These are phyloP conservation scores for Parus major DNA, from an alignment of 2,113 vertebrate genomes.

Conservation along the genomic window DNA sequence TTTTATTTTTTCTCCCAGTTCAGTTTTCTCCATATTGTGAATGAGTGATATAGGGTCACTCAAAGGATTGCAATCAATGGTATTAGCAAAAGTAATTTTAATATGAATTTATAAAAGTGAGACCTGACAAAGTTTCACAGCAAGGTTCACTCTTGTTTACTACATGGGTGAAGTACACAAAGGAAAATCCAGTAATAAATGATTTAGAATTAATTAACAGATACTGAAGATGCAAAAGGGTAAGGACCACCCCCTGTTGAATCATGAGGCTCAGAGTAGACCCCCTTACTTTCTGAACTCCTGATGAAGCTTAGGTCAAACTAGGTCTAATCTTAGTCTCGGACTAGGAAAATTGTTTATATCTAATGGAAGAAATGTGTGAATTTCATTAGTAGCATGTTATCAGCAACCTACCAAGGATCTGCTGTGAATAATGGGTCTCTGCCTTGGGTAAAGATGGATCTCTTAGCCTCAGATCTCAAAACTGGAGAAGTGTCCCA, in stretches of 20 bases:
- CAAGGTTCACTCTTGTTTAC: neutral
- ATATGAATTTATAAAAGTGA: neutral
- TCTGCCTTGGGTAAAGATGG: neutral
- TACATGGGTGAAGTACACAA: neutral
- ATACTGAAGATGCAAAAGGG: neutral
- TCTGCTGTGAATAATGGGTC: neutral
- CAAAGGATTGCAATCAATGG: neutral
- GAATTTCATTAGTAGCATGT: neutral
- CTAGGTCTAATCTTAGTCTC: neutral
- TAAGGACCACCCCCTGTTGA: neutral
- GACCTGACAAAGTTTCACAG: neutral
- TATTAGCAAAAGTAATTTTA: neutral
- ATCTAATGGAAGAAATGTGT: neutral
- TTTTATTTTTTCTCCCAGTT: neutral
- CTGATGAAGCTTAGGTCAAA: neutral
- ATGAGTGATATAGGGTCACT: neutral
- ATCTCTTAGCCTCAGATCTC: neutral
- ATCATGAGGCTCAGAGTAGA: neutral
- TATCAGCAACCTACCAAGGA: too few relatives aligned
- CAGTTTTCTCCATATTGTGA: neutral
- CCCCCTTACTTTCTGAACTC: neutral
- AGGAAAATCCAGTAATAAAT: neutral
- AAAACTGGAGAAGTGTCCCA: neutral
- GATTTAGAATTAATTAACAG: neutral
- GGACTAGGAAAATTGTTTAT: neutral